phyloP scores from a whole-genome alignment of 2,888 invertebrate genomes.

The Hoplodrina ambigua region DNA sequence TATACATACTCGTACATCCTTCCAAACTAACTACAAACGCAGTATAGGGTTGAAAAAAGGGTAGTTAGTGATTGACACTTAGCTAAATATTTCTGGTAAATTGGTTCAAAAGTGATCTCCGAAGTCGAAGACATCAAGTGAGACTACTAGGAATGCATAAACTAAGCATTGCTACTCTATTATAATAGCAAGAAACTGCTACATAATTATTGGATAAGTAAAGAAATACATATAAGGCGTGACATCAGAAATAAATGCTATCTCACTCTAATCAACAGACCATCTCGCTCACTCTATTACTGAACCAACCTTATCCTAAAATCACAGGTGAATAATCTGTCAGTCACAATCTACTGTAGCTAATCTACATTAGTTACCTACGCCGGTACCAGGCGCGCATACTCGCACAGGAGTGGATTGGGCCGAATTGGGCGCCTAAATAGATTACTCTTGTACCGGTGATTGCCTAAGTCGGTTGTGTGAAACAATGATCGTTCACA shows the following conservation, averaged over 20 bases:
- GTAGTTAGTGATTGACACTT: too few species aligned
- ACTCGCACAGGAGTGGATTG: constrained; percentile 38
- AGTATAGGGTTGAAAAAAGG: too few species aligned
- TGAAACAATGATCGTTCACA: constrained; percentile 24
- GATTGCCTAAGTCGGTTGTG: constrained; percentile 35
- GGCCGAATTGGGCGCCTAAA: constrained; percentile 48
- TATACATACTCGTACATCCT: too few species aligned
- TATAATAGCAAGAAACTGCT: too few species aligned
- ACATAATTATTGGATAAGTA: too few species aligned
- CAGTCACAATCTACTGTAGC: constrained; percentile 4
- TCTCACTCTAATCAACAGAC: constrained; percentile 7
- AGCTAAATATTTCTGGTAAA: too few species aligned
- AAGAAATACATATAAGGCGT: too few species aligned
- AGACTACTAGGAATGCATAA: too few species aligned
- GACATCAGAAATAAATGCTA: not conserved
- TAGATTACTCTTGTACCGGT: constrained; percentile 46
- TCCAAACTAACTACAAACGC: too few species aligned
- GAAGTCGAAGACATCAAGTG: too few species aligned
- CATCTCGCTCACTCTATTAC: constrained; percentile 4
- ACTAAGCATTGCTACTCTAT: too few species aligned
- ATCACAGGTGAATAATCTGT: constrained; percentile 17
- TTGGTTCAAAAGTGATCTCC: too few species aligned
- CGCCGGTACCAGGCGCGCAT: constrained; percentile 38
- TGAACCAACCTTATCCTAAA: constrained; percentile 11
- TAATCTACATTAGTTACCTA: constrained; percentile 14